These are phyloP conservation scores for Falco peregrinus DNA, from an alignment of 2,797 vertebrate species.

Conservation along the genomic window DNA sequence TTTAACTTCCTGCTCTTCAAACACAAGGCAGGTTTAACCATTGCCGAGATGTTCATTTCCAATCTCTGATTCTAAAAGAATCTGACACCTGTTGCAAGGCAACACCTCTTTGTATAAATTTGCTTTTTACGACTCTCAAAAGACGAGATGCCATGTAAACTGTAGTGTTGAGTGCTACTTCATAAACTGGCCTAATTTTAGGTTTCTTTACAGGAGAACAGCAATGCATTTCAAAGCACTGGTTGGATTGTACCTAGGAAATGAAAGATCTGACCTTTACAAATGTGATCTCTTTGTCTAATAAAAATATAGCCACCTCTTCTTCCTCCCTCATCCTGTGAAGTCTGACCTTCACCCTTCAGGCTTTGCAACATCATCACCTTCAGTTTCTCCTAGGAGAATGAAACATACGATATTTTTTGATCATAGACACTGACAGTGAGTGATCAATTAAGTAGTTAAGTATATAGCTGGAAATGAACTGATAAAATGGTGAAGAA, in stretches of 20 bases:
- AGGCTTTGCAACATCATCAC: background rate
- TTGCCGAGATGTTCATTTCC: background rate
- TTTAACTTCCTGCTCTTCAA: conserved; percentile 17
- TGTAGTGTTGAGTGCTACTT: background rate
- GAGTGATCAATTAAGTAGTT: background rate
- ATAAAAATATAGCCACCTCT: background rate
- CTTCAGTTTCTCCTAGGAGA: background rate
- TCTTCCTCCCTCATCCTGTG: background rate
- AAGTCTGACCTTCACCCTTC: background rate
- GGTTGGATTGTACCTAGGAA: background rate
- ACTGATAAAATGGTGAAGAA: background rate
- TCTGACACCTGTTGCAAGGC: background rate
- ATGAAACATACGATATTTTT: background rate
- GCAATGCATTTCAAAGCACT: background rate
- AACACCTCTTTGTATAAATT: background rate
- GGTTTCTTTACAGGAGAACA: background rate
- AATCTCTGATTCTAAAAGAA: background rate
- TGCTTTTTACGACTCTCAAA: background rate
- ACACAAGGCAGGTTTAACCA: background rate
- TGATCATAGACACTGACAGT: background rate
- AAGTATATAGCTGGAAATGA: background rate
- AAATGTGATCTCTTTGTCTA: background rate
- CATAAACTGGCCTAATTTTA: conserved; percentile 6
- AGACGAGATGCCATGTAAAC: background rate
- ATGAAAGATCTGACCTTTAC: conserved; percentile 1